A percentile compares a stretch with the other conserved stretches of the same genome.
Evolutionary conservation across 2,797 vertebrate species (phyloP).

Genomic region (Nothura maculosa): DNA sequence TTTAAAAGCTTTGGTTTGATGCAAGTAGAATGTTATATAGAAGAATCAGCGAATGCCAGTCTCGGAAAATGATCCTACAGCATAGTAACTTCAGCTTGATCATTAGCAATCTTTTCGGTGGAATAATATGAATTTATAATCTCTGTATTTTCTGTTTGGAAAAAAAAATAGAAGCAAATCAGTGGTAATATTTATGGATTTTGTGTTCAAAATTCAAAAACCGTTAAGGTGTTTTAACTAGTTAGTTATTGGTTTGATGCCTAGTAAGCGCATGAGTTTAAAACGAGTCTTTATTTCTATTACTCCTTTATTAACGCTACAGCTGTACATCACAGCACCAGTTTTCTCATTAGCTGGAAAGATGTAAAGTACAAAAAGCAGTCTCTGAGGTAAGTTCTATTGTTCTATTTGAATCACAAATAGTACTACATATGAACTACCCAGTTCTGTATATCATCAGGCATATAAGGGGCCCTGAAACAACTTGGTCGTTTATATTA

Average conservation of each 20-base stretch:
- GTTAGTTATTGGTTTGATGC: not conserved
- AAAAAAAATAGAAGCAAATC: not conserved
- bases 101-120: not conserved
- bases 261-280: not conserved
- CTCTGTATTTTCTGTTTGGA: not conserved
- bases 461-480: not conserved
- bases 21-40: not conserved
- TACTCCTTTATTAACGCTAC: not conserved
- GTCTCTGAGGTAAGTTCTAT: not conserved
- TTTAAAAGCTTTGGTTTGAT: not conserved
- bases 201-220: not conserved
- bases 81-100: not conserved
- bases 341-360: not conserved
- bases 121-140: not conserved
- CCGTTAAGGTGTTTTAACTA: not conserved
- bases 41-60: not conserved
- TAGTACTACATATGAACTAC: not conserved
- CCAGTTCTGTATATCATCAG: slow-evolving; percentile 4
- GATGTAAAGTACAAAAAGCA: not conserved
- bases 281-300: not conserved
- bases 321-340: not conserved
- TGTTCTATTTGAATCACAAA: not conserved
- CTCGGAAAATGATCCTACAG: not conserved
- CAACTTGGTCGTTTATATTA: slow-evolving; percentile 4
- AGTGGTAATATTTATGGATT: not conserved